phyloP scores from a whole-genome alignment of 2,888 invertebrate genomes.

The Isoperla grammatica region DNA sequence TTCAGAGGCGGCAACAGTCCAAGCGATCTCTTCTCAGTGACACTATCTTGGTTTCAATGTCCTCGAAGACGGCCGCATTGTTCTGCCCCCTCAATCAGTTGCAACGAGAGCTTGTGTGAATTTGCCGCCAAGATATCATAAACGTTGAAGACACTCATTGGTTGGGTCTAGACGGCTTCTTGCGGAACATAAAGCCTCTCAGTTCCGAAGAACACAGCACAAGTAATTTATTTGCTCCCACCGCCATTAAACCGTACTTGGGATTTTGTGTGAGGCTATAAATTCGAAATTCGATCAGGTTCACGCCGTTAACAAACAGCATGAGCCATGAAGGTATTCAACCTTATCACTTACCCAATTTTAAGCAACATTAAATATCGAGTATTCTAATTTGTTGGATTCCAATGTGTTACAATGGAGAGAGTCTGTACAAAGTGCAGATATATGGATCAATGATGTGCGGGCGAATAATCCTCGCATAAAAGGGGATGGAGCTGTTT shows the following conservation, averaged over 20 bases:
- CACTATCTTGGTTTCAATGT: no score
- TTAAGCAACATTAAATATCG: constrained; percentile 7
- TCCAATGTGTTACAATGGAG: background rate
- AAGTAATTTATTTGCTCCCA: constrained; percentile 3
- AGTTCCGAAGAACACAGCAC: background rate
- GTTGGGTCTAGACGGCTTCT: constrained; percentile 2
- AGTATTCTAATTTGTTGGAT: constrained; percentile 10
- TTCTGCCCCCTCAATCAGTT: no score
- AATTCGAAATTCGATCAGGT: constrained; percentile 13
- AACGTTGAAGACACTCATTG: no score
- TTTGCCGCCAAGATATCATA: no score
- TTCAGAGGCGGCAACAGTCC: no score
- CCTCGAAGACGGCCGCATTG: no score
- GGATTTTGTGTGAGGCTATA: background rate
- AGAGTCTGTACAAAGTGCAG: no score
- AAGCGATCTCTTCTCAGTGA: no score
- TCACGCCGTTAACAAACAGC: background rate
- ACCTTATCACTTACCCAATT: constrained; percentile 11
- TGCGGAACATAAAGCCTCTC: background rate
- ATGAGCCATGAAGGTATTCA: background rate
- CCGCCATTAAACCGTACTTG: constrained; percentile 7
- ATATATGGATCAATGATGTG: no score
- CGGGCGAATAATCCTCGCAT: no score
- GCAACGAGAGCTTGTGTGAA: no score
- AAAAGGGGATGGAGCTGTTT: no score